phyloP scores from a whole-genome alignment of 2,888 invertebrate genomes.

The Tiliacea aurago region DNA sequence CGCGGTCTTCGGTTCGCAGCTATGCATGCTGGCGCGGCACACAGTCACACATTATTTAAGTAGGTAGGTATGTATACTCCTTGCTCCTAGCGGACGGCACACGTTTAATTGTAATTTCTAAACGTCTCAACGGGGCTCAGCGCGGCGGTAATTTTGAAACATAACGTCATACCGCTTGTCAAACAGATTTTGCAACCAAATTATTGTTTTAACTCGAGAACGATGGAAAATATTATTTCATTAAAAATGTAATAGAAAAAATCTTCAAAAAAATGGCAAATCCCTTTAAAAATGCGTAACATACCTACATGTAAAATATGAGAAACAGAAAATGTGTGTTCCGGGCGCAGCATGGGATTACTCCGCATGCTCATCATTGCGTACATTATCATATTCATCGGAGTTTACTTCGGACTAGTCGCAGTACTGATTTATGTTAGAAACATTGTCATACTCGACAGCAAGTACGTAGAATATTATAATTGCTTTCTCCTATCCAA shows the following conservation, averaged over 20 bases:
- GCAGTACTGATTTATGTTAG: constrained; percentile 81
- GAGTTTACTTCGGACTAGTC: constrained; percentile 80
- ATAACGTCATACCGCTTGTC: constrained; percentile 31
- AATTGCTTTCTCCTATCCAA: neutral
- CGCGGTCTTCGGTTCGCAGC: too few relatives aligned
- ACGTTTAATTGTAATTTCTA: constrained; percentile 20
- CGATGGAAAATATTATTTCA: constrained; percentile 11
- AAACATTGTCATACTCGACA: constrained; percentile 70
- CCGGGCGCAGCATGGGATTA: constrained; percentile 75
- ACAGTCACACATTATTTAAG: too few relatives aligned
- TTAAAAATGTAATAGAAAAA: constrained; percentile 20
- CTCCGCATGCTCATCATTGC: constrained; percentile 77
- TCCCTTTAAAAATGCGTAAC: constrained; percentile 31
- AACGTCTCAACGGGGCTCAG: constrained; percentile 1
- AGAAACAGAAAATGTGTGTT: constrained; percentile 50
- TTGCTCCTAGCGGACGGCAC: too few relatives aligned
- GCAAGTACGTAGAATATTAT: constrained; percentile 71
- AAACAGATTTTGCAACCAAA: constrained; percentile 20
- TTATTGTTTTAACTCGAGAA: constrained; percentile 8
- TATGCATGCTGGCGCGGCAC: too few relatives aligned
- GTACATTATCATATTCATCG: constrained; percentile 81
- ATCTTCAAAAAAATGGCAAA: constrained; percentile 43
- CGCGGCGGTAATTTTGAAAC: constrained; percentile 40
- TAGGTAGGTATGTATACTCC: too few relatives aligned
- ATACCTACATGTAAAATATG: constrained; percentile 50